Conservation (phyloP, 2,888 invertebrate species). For the Elgonia sp. region DNA sequence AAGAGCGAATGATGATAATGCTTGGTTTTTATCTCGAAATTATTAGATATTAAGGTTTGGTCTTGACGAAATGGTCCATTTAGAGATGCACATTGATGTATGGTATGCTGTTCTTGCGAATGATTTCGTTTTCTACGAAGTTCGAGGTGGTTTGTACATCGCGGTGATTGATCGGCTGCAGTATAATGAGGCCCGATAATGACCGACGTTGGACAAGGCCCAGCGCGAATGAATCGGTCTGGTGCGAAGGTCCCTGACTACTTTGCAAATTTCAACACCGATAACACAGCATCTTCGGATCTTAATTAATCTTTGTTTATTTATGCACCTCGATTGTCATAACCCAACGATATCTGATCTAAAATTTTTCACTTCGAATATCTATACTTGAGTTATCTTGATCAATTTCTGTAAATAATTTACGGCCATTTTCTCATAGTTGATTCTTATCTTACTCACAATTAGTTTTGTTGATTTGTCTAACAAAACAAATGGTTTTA, state of each 20-base stretch:
- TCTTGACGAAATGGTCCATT: slow-evolving; percentile 51
- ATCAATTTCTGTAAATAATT: slow-evolving; percentile 20
- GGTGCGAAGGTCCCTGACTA: slow-evolving; percentile 27
- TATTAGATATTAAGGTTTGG: slow-evolving; percentile 51
- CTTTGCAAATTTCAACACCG: slow-evolving; percentile 58
- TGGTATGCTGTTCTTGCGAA: slow-evolving; percentile 47
- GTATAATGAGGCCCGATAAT: slow-evolving; percentile 87
- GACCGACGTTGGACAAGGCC: slow-evolving; percentile 85
- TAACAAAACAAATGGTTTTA: too few species aligned
- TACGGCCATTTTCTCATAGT: neutral
- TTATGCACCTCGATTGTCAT: slow-evolving; percentile 58
- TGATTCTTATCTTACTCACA: neutral
- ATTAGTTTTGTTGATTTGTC: neutral
- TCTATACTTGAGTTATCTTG: neutral
- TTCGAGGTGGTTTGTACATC: slow-evolving; percentile 73
- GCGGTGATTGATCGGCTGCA: slow-evolving; percentile 86
- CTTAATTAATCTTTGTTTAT: slow-evolving; percentile 70
- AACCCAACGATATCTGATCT: slow-evolving; percentile 41
- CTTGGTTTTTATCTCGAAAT: slow-evolving; percentile 32
- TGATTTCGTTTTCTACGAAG: slow-evolving; percentile 68
- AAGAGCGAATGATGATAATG: neutral
- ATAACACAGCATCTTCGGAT: slow-evolving; percentile 55
- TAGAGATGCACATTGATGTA: slow-evolving; percentile 47
- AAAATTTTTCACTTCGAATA: neutral
- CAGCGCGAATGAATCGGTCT: slow-evolving; percentile 31